Base-by-base conservation (phyloP, 2,113 vertebrate genomes). In the Seriola quinqueradiata region DNA sequence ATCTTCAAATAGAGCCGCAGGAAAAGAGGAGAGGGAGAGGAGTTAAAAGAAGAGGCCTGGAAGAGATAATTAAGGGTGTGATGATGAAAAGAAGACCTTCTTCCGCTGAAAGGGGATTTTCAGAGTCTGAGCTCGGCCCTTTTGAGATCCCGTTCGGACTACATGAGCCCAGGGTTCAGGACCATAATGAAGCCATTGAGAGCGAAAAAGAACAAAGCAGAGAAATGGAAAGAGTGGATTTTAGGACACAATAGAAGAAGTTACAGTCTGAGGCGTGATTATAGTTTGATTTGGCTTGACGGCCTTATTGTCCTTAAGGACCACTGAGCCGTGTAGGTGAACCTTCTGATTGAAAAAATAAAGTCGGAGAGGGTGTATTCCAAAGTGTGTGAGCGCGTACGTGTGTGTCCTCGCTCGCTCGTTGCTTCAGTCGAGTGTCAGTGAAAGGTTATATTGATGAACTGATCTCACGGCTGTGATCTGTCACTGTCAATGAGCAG, bases 381-480 rank as follows among this genome's bases (percentile, higher is more conserved):
- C 77, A 85, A 61, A 75, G 75, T 54, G 36, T 81, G 63, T 50
- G 44, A 40, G 34, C 34, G 32, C 16, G 4, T 61, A 46, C 74
- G 76, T 68, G 61, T 72, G 70, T 42, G 0, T 89, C 75, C 32
- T 68, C 65, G 71, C 69, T 81, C 76, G 52, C 48, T 74, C 55
- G 61, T 17, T 77, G 71, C 76, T 75, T 76, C 34, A 74, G 75
- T 21, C n/a, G 77, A 79, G 79, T 70, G 88, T 90, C 88, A 84
- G 70, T 78, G 72, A 86, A 72, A 83, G 89, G 76, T 89, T 88
- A 75, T 76, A 84, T 77, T 91, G 79, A 86, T 84, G 88, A 88
- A 84, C 87, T 59, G 65, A 81, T 85, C 58, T 48, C 90, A 70
- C 64, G 76, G 77, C 83, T 86, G 80, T 77, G 81, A 84, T 89